Conservation (phyloP, 2,797 vertebrate species). For the Acridotheres tristis region DNA sequence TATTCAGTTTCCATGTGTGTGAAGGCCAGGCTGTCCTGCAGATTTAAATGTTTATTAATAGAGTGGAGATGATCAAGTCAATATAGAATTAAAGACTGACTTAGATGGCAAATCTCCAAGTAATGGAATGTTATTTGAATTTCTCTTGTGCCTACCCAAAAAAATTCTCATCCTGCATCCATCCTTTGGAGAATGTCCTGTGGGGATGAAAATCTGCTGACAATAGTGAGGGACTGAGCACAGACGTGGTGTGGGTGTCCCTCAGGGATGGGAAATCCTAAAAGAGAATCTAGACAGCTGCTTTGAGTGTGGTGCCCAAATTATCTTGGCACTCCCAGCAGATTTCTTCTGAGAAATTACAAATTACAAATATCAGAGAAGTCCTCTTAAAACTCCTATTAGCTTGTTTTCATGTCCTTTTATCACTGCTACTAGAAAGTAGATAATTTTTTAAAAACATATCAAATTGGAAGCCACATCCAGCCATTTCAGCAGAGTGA, state of each 20-base stretch:
- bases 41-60: background rate
- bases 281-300: background rate
- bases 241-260: background rate
- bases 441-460: background rate
- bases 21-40: background rate
- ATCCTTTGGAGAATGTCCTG: background rate
- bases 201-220: background rate
- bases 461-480: background rate
- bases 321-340: background rate
- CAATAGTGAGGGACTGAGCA: background rate
- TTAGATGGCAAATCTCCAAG: background rate
- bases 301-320: background rate
- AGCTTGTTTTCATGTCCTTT: background rate
- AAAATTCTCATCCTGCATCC: background rate
- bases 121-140: background rate
- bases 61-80: background rate
- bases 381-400: background rate
- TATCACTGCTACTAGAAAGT: background rate
- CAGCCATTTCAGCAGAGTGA: background rate
- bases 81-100: background rate
- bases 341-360: background rate
- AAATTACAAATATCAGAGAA: background rate
- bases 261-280: background rate
- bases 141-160: background rate
- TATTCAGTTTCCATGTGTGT: background rate